Base-by-base conservation (phyloP, 2,113 vertebrate genomes). In the Thinocorus orbignyianus region DNA sequence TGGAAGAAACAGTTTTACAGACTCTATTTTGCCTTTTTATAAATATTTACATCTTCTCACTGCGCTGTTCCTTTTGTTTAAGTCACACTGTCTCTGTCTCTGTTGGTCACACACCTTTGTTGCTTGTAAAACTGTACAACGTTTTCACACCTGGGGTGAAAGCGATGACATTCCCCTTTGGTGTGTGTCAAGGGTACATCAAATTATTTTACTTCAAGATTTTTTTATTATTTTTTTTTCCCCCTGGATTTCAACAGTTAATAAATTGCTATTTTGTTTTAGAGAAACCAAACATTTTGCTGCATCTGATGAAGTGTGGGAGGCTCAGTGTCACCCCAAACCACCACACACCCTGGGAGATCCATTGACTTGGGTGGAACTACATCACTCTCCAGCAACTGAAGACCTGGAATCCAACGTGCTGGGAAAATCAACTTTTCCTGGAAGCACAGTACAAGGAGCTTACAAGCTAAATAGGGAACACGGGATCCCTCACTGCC, bases 1-100 rank as follows among this genome's bases (percentile, higher is more conserved):
- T 7, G 18, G 31, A 26, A n/a, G 49, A 46, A 46, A 78, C 22
- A 35, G 60, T 65, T 86, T 88, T 57, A 26, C 44, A 65, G 28
- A 20, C 7, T 49, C 28, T 66, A 22, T 64, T 90, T 93, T 70
- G 26, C 10, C 48, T 74, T 57, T 51, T 62, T n/a, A 61, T 44
- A 95, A 92, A 92, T 84, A 91, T 84, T 95, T 93, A 87, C 44
- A 28, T 87, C 79, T 73, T 84, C 86, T 91, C 33, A 13, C 22
- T n/a, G 44, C 10, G 20, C 41, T 55, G 30, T 33, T 92, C 77
- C 52, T 82, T 65, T 80, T 6, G 2, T 37, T 0, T 23, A 54
- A 86, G 41, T 35, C 55, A 37, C 46, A 17, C 19, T 2, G 33
- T 33, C 24, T 65, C 68, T 57, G 17, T 61, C 84, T 95, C 58